These are phyloP conservation scores for Bungarus multicinctus DNA, from an alignment of 2,113 vertebrate species.

Conservation along the genomic window DNA sequence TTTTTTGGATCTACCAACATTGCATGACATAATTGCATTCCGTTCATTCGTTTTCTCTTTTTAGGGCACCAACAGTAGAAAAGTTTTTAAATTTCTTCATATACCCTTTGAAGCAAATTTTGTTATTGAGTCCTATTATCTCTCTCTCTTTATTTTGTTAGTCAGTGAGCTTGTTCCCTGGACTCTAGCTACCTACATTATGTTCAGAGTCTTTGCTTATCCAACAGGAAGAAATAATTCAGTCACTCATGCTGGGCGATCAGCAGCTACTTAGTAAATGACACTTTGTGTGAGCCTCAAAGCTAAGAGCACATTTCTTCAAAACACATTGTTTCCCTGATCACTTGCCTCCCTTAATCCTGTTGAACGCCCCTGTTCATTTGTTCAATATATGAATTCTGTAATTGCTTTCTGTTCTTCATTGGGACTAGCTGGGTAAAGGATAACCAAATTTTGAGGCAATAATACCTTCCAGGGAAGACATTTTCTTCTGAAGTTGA, in stretches of 20 bases:
- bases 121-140: background rate
- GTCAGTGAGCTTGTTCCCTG: background rate
- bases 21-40: background rate
- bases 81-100: background rate
- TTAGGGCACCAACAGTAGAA: background rate
- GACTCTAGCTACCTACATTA: background rate
- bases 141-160: background rate
- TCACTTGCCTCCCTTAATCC: background rate
- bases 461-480: conserved; percentile 4
- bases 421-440: background rate
- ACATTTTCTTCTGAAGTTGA: background rate
- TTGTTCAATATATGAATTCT: background rate
- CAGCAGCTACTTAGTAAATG: background rate
- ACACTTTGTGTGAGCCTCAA: background rate
- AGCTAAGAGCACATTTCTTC: background rate
- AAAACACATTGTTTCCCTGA: background rate
- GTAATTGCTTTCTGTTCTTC: background rate
- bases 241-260: background rate
- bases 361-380: background rate
- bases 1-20: background rate
- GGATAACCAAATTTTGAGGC: background rate
- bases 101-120: background rate
- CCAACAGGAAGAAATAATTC: background rate
- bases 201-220: background rate
- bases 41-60: background rate